These are phyloP conservation scores for Oryzaephilus surinamensis DNA, from an alignment of 1,140 invertebrate genomes.

Conservation along the genomic window DNA sequence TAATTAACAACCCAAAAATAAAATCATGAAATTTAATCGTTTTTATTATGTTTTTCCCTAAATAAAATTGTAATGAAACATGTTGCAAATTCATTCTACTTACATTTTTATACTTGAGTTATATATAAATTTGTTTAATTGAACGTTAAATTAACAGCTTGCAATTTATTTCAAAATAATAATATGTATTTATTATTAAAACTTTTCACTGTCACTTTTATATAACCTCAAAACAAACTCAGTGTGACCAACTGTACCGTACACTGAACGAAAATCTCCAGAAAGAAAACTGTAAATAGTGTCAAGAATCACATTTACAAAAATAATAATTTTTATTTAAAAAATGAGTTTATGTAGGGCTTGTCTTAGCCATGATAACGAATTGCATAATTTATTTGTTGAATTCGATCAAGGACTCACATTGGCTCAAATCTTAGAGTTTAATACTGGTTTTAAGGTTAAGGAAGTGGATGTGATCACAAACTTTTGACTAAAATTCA, in stretches of 20 bases:
- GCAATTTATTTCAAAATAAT: too few species aligned
- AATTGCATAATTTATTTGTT: constrained; percentile 4
- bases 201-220: not conserved
- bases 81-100: too few species aligned
- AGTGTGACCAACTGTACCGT: not conserved
- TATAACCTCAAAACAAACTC: too few species aligned
- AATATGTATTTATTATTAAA: not conserved
- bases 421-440: constrained; percentile 1
- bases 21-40: not conserved
- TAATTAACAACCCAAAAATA: not conserved
- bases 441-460: constrained; percentile 7
- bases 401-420: constrained; percentile 6
- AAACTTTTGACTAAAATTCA: not conserved
- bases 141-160: too few species aligned
- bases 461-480: not conserved
- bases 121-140: too few species aligned
- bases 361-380: constrained; percentile 3
- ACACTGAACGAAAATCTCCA: not conserved
- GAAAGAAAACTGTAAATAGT: constrained; percentile 3
- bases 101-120: too few species aligned
- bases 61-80: too few species aligned
- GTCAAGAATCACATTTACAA: too few species aligned
- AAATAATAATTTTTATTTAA: too few species aligned
- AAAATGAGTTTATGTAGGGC: constrained; percentile 7
- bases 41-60: too few species aligned